A percentile compares a stretch with the other conserved stretches of the same genome.
phyloP scores from a whole-genome alignment of 2,888 invertebrate genomes.

The Notodonta ziczac region DNA sequence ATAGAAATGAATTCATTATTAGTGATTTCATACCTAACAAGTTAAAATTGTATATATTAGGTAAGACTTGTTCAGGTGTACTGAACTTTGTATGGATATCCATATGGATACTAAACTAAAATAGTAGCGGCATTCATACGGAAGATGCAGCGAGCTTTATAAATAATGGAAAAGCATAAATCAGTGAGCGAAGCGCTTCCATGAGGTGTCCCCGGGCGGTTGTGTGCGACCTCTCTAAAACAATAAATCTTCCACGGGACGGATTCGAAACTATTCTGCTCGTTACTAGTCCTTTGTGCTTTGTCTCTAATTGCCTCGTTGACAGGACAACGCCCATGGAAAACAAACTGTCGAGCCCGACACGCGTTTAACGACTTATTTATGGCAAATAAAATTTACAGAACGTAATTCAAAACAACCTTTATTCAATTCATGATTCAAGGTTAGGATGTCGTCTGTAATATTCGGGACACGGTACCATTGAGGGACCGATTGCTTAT shows the following conservation, averaged over 20 bases:
- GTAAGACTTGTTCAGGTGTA: neutral
- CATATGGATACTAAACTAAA: neutral
- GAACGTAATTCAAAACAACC: conserved; percentile 30
- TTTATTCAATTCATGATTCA: conserved; percentile 50
- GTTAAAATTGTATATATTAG: neutral
- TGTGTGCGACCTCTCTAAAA: conserved; percentile 30
- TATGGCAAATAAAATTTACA: conserved; percentile 63
- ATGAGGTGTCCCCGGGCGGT: conserved; percentile 40
- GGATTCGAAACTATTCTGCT: conserved; percentile 44
- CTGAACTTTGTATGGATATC: conserved; percentile 3
- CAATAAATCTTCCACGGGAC: conserved; percentile 52
- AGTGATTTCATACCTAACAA: conserved; percentile 6
- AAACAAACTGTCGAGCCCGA: conserved; percentile 47
- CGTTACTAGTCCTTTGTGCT: conserved; percentile 48
- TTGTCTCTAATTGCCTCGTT: conserved; percentile 55
- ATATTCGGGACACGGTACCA: conserved; percentile 29
- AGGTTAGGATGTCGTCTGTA: conserved; percentile 50
- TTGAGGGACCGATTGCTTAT: conserved; percentile 15
- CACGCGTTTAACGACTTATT: conserved; percentile 59
- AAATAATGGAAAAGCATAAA: conserved; percentile 38
- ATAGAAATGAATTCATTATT: conserved; percentile 47
- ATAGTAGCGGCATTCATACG: conserved; percentile 12
- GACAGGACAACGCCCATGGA: conserved; percentile 45
- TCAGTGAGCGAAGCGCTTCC: conserved; percentile 32
- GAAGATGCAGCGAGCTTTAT: conserved; percentile 23